Conservation (phyloP, 2,797 vertebrate genomes). For the Phalanger gymnotis region DNA sequence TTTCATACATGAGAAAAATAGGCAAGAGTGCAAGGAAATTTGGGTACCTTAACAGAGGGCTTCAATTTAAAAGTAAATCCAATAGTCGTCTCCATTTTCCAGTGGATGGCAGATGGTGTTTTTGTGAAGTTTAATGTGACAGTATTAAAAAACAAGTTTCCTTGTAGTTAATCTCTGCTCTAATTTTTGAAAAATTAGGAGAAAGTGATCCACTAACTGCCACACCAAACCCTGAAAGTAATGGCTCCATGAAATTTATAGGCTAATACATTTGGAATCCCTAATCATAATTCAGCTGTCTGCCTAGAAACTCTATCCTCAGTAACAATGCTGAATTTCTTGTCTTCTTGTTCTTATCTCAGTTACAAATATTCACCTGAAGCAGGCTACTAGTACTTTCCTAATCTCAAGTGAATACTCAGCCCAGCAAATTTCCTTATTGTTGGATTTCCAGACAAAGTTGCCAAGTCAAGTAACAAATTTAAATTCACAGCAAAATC, state of each 20-base stretch:
- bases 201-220: not conserved
- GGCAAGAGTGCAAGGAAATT: not conserved
- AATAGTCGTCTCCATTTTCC: not conserved
- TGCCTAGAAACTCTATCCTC: not conserved
- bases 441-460: conserved; percentile 58
- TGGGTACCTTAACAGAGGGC: not conserved
- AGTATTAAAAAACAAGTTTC: not conserved
- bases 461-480: conserved; percentile 64
- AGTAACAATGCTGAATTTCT: not conserved
- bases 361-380: not conserved
- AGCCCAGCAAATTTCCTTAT: conserved; percentile 44
- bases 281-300: not conserved
- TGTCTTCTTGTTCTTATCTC: not conserved
- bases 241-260: not conserved
- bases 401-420: not conserved
- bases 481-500: conserved; percentile 63
- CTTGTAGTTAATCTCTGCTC: not conserved
- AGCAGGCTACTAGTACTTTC: not conserved
- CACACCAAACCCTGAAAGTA: not conserved
- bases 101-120: not conserved
- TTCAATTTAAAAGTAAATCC: not conserved
- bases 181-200: not conserved
- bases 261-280: not conserved
- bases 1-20: not conserved
- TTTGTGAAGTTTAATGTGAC: not conserved